Percentiles rank a stretch among this genome's conserved stretches.
phyloP scores from a whole-genome alignment of 2,888 invertebrate species.

The Perizoma affinitatum region DNA sequence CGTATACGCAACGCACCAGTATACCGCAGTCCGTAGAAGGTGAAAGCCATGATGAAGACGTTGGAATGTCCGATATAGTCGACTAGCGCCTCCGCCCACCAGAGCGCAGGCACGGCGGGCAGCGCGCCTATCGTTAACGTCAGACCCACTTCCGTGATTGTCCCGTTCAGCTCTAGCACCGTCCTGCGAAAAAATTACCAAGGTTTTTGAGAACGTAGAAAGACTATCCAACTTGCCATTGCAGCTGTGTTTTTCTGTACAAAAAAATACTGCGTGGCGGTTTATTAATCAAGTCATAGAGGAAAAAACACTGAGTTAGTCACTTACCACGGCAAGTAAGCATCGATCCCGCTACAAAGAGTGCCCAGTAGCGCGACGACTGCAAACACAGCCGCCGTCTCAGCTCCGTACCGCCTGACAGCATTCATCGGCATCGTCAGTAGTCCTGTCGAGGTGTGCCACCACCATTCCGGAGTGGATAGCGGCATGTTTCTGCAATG shows the following conservation, averaged over 20 bases:
- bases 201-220: not conserved
- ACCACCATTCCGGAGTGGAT: slow-evolving; percentile 94
- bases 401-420: slow-evolving; percentile 89
- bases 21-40: slow-evolving; percentile 90
- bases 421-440: slow-evolving; percentile 91
- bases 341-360: slow-evolving; percentile 92
- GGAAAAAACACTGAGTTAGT: not conserved
- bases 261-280: too few species aligned
- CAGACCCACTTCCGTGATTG: slow-evolving; percentile 84
- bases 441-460: slow-evolving; percentile 92
- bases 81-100: slow-evolving; percentile 92
- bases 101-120: slow-evolving; percentile 88
- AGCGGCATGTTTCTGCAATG: slow-evolving; percentile 87
- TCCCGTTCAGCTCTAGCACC: slow-evolving; percentile 82
- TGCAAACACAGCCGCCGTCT: slow-evolving; percentile 88
- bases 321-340: slow-evolving; percentile 88
- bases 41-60: slow-evolving; percentile 92
- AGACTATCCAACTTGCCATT: not conserved
- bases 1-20: slow-evolving; percentile 73
- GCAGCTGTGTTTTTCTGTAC: too few species aligned
- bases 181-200: slow-evolving; percentile 75
- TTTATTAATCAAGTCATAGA: too few species aligned
- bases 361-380: slow-evolving; percentile 89
- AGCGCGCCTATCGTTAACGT: slow-evolving; percentile 87
- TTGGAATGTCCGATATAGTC: slow-evolving; percentile 93